Percentiles rank a stretch among this genome's conserved stretches.
phyloP scores from a whole-genome alignment of 1,140 invertebrate species.

The Hylaeus anthracinus region DNA sequence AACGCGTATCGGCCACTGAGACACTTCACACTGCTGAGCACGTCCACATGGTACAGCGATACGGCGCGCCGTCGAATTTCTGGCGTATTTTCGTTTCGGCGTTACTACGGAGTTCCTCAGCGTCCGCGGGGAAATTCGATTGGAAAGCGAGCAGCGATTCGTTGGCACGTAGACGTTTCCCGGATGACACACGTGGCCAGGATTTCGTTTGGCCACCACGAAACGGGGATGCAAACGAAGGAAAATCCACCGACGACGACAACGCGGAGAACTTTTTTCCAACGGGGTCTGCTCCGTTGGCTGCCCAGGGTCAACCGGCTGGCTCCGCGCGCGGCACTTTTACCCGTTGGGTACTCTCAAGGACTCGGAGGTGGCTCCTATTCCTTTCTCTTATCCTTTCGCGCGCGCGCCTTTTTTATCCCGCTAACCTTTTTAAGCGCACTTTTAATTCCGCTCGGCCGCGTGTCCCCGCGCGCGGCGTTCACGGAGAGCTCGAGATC shows the following conservation, averaged over 20 bases:
- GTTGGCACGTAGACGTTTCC: no score
- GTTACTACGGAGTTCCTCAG: not conserved
- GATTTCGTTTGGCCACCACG: no score
- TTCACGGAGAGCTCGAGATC: conserved; percentile 4
- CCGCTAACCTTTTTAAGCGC: conserved; percentile 74
- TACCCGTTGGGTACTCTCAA: conserved; percentile 78
- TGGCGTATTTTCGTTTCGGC: not conserved
- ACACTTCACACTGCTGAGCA: conserved; percentile 47
- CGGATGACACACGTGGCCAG: no score
- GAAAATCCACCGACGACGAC: not conserved
- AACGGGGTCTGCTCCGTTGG: conserved; percentile 65
- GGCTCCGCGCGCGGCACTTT: conserved; percentile 76
- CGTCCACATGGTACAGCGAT: conserved; percentile 10
- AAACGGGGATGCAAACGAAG: no score
- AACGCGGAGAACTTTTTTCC: conserved; percentile 63
- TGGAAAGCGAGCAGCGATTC: no score
- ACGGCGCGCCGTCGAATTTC: not conserved
- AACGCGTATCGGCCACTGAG: conserved; percentile 21
- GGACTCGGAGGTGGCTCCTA: conserved; percentile 78
- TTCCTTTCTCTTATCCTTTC: conserved; percentile 81
- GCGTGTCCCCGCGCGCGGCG: conserved; percentile 45
- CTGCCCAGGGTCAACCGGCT: conserved; percentile 79
- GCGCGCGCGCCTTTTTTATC: conserved; percentile 75
- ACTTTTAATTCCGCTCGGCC: conserved; percentile 71
- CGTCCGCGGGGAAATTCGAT: not conserved